These are phyloP conservation scores for Sarcophaga subvicina DNA, from an alignment of 2,888 invertebrate species.

Conservation along the genomic window DNA sequence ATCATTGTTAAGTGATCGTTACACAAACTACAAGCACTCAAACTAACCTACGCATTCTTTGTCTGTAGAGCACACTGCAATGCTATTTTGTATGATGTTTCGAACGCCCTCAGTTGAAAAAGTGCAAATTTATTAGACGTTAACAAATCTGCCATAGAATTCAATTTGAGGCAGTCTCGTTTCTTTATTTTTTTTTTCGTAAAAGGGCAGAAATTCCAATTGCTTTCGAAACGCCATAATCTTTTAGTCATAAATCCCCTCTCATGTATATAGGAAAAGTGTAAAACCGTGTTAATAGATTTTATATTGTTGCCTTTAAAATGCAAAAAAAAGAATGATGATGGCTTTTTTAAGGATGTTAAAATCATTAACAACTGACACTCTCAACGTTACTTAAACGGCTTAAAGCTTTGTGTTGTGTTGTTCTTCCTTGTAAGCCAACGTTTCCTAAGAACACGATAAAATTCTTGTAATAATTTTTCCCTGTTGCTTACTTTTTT, in stretches of 20 bases:
- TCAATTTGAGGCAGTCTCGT: background rate
- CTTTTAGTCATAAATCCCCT: constrained; percentile 57
- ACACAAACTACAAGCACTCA: constrained; percentile 11
- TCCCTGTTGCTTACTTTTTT: too few relatives aligned
- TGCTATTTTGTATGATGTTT: constrained; percentile 3
- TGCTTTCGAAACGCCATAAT: constrained; percentile 12
- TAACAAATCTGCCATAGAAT: constrained; percentile 18
- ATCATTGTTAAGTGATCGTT: background rate
- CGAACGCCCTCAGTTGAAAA: constrained; percentile 50
- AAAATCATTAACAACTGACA: background rate
- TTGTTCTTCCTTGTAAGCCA: background rate
- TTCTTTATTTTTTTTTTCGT: too few relatives aligned
- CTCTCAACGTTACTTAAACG: background rate
- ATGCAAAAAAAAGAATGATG: too few relatives aligned
- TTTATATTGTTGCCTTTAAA: background rate
- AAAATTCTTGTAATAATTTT: background rate
- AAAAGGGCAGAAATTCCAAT: background rate
- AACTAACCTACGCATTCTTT: background rate
- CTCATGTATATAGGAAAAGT: constrained; percentile 14
- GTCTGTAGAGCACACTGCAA: background rate
- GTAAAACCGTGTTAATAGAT: constrained; percentile 59
- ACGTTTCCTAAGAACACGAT: background rate
- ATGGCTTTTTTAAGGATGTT: too few relatives aligned
- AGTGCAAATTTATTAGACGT: constrained; percentile 59
- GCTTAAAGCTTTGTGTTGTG: background rate